A percentile compares a stretch with the other conserved stretches of the same genome.
Evolutionary conservation across 1,140 invertebrate species (phyloP).

Genomic region (Limonius californicus): DNA sequence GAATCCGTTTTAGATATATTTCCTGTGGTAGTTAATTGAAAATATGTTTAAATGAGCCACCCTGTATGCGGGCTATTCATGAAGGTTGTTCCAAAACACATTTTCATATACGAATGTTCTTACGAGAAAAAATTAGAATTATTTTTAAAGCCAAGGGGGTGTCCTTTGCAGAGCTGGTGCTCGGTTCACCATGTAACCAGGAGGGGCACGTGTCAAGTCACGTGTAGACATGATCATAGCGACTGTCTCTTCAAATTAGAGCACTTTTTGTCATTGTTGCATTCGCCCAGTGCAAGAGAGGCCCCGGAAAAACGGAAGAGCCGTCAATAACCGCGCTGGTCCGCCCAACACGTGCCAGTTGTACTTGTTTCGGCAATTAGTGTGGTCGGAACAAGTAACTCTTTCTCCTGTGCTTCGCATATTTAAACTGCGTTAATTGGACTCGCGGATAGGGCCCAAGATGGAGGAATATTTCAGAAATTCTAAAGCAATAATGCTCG

Average conservation of each 20-base stretch:
- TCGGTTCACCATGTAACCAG: neutral
- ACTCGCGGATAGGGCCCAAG: neutral
- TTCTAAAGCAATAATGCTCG: constrained; percentile 11
- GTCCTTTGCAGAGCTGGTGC: no score
- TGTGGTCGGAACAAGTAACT: constrained; percentile 11
- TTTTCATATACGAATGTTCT: no score
- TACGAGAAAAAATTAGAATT: no score
- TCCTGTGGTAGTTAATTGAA: no score
- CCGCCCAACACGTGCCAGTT: constrained; percentile 12
- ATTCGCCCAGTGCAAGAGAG: neutral
- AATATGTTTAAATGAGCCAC: neutral
- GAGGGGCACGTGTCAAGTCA: constrained; percentile 16
- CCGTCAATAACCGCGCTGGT: neutral
- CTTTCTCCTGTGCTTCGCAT: neutral
- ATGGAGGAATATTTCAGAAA: no score
- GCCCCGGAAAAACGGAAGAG: neutral
- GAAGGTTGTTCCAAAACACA: no score
- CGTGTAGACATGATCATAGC: constrained; percentile 10
- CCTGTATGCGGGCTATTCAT: no score
- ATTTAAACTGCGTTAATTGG: neutral
- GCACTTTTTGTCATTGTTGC: constrained; percentile 18
- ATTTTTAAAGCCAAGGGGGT: no score
- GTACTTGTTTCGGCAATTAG: constrained; percentile 18
- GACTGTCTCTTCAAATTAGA: constrained; percentile 11
- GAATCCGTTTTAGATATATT: no score